Evolutionary conservation across 2,797 vertebrate genomes (phyloP).

Genomic region (Denticeps clupeoides): DNA sequence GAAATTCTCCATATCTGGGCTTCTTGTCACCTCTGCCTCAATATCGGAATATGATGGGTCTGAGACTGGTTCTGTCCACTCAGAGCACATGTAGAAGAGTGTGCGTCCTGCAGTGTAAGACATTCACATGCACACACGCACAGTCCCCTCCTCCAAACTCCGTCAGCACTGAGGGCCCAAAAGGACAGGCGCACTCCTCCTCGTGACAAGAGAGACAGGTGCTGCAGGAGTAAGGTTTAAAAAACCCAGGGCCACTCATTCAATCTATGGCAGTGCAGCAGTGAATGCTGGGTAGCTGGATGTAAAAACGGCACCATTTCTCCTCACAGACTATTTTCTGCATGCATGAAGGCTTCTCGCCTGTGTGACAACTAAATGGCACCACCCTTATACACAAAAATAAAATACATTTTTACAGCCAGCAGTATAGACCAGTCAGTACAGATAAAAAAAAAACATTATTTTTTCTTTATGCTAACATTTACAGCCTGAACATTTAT

Average conservation of each 20-base stretch:
- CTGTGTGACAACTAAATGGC: neutral
- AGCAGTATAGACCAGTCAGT: no score
- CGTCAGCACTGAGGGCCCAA: slow-evolving; percentile 40
- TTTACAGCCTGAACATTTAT: no score
- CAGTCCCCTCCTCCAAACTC: slow-evolving; percentile 16
- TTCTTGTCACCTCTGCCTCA: no score
- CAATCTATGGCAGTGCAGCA: neutral
- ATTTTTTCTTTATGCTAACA: no score
- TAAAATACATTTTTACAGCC: no score
- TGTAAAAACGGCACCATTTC: neutral
- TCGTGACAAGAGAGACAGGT: slow-evolving; percentile 77
- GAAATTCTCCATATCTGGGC: slow-evolving; percentile 53
- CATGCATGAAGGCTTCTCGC: neutral
- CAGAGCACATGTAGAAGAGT: no score
- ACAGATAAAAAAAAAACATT: no score
- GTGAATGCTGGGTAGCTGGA: neutral
- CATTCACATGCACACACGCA: slow-evolving; percentile 33
- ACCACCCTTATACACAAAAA: no score
- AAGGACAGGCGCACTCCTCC: slow-evolving; percentile 60
- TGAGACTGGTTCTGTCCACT: no score
- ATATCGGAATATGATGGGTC: no score
- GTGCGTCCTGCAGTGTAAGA: no score
- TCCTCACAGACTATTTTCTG: no score
- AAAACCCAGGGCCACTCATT: neutral
- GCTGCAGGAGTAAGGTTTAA: slow-evolving; percentile 30